A percentile compares a stretch with the other conserved stretches of the same genome.
These are phyloP conservation scores for Onychostoma macrolepis DNA, from an alignment of 2,113 vertebrate species.

Conservation along the genomic window DNA sequence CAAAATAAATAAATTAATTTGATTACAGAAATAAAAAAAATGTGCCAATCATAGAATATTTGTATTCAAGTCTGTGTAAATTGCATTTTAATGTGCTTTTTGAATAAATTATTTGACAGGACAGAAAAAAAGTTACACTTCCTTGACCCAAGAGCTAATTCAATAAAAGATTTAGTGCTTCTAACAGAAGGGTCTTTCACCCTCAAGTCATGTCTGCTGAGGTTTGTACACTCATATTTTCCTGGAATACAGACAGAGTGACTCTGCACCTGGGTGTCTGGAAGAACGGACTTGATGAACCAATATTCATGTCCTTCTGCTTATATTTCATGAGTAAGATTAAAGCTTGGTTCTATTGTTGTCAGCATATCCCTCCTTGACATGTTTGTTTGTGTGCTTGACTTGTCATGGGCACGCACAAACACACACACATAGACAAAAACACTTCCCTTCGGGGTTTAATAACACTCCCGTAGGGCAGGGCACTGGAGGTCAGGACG, in stretches of 20 bases:
- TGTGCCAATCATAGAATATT: not conserved
- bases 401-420: conserved; percentile 17
- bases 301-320: not conserved
- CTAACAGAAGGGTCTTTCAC: conserved; percentile 71
- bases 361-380: conserved; percentile 2
- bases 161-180: conserved; percentile 65
- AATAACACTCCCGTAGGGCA: conserved; percentile 34
- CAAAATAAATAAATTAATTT: not conserved
- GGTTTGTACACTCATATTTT: conserved; percentile 67
- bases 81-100: not conserved
- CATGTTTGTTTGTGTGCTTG: conserved; percentile 18
- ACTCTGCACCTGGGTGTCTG: conserved; percentile 35
- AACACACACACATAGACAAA: conserved; percentile 29
- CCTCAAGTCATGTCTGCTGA: conserved; percentile 60
- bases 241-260: conserved; percentile 62
- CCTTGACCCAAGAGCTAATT: conserved; percentile 56
- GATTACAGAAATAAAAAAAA: not conserved
- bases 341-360: conserved; percentile 8
- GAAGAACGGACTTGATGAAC: not conserved
- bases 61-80: not conserved
- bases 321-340: not conserved
- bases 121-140: not conserved
- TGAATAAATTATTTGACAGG: not conserved
- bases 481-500: conserved; percentile 40
- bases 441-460: conserved; percentile 39